Evolutionary conservation across 2,797 vertebrate genomes (phyloP), one percentile per base, ranked within the genome.

Genomic region (Pachyuromys duprasi): DNA sequence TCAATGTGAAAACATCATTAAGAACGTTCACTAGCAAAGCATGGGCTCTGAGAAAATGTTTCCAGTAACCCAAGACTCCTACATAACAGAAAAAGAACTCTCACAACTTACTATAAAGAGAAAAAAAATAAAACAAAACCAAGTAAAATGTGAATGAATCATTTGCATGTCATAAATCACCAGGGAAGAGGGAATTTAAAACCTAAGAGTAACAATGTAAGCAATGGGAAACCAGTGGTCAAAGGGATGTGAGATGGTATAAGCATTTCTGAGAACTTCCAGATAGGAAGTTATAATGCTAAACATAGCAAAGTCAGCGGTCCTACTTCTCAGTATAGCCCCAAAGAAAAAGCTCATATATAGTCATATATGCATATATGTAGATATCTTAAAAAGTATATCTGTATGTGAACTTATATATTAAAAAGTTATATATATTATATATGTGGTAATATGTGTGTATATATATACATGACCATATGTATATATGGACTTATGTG

Each of bases 1-100:
- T 93, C 55, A 45, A 62, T 1, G 45, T 80, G 62, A 92, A 93
- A 94, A 24, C 70, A 83, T 82, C 13, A 69, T 20, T 39, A 86
- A 42, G 45, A 90, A 75, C 57, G 86, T 55, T n/a, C 87, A 80
- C 2, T 65, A 20, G 0, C 31, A 87, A 95, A 36, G 17, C 7
- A 45, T 36, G 79, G 62, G 13, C 24, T 18, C 3, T 36, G n/a
- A 91, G 53, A 89, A 90, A 83, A 87, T 57, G 67, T 75, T 86
- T 28, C 22, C 63, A 49, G 33, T 74, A 42, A 74, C 17, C 49
- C 79, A 63, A 60, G 91, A 28, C 11, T 28, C n/a, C 60, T 22
- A 31, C 57, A 80, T 36, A 92, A 90, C 60, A 60, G 2, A 42
- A 24, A 81, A 84, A 96, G 60, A 89, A 75, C 18, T 65, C 57